Evolutionary conservation across 2,797 vertebrate genomes (phyloP).

Genomic region (Monodelphis domestica): DNA sequence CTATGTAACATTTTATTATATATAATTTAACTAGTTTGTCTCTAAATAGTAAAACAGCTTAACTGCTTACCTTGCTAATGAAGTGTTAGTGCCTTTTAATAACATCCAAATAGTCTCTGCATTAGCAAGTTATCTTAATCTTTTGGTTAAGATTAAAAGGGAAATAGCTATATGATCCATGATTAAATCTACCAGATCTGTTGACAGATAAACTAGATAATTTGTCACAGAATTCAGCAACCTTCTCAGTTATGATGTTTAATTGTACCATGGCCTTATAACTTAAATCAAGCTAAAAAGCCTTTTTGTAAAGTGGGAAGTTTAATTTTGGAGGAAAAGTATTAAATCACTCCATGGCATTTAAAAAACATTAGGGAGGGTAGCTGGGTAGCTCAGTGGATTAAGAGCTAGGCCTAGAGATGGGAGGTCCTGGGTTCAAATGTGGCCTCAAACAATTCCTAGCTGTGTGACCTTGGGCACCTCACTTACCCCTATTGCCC

Average conservation of each 20-base stretch:
- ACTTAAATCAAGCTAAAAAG: neutral
- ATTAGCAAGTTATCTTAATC: slow-evolving; percentile 21
- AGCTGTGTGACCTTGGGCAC: too few species aligned
- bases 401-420: too few species aligned
- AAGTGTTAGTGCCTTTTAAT: slow-evolving; percentile 16
- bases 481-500: too few species aligned
- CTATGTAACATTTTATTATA: slow-evolving; percentile 5
- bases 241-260: neutral
- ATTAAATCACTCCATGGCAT: neutral
- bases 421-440: too few species aligned
- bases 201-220: neutral
- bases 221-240: neutral
- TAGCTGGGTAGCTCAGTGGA: too few species aligned
- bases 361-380: too few species aligned
- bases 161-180: neutral
- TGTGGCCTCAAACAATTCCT: too few species aligned
- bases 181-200: neutral
- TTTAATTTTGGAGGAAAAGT: neutral
- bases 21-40: slow-evolving; percentile 30
- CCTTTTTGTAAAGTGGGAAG: neutral
- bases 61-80: slow-evolving; percentile 17
- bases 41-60: slow-evolving; percentile 24
- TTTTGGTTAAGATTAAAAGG: neutral
- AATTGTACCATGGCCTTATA: neutral
- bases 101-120: slow-evolving; percentile 9